Percentiles rank a stretch among this genome's conserved stretches.
phyloP scores from a whole-genome alignment of 2,113 vertebrate species.

The Trachemys scripta region DNA sequence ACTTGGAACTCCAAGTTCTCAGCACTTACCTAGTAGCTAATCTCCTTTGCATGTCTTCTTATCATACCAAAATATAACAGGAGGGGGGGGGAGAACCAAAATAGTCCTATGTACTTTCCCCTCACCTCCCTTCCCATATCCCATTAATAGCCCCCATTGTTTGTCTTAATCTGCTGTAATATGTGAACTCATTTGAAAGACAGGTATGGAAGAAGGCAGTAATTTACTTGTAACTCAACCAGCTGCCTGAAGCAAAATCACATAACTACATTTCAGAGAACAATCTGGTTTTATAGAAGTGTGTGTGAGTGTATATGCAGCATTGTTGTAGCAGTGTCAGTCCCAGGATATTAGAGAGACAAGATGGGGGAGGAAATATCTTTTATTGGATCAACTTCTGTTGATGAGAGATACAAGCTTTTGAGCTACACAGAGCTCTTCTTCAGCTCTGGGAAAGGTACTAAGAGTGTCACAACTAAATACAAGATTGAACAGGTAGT shows the following conservation, averaged over 20 bases:
- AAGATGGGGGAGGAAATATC: not conserved
- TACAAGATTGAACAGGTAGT: not conserved
- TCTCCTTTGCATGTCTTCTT: not conserved
- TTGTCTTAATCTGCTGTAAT: slow-evolving; percentile 34
- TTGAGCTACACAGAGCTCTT: not conserved
- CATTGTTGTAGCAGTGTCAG: not conserved
- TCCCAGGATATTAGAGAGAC: not conserved
- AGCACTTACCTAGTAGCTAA: not conserved
- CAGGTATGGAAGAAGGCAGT: slow-evolving; percentile 37
- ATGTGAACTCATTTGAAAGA: slow-evolving; percentile 2
- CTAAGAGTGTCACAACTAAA: not conserved
- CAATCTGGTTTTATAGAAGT: not conserved
- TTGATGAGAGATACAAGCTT: not conserved
- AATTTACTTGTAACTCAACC: slow-evolving; percentile 42
- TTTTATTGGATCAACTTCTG: not conserved
- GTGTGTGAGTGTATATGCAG: not conserved
- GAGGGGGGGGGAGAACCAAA: not conserved
- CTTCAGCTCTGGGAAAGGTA: not conserved
- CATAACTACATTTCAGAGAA: not conserved
- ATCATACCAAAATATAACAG: not conserved
- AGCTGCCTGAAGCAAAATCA: slow-evolving; percentile 56
- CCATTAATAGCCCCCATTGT: slow-evolving; percentile 35
- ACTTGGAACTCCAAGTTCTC: not conserved
- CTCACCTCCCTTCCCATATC: not conserved
- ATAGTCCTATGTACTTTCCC: not conserved